Base-by-base conservation (phyloP, 1,140 invertebrate species). In the Mamestra configurata region DNA sequence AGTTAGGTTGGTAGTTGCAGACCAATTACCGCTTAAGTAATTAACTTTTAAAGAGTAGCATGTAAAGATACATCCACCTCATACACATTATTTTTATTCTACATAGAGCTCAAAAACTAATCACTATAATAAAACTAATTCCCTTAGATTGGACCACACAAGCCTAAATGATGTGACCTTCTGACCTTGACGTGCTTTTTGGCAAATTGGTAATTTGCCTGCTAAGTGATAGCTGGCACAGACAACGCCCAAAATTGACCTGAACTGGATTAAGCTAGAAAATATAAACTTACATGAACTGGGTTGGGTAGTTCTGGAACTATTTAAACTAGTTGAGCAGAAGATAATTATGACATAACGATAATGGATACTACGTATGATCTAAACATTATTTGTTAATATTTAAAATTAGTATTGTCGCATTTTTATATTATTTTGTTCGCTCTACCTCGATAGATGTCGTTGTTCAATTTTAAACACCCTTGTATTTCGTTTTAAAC, bases 121-220 rank as follows among this genome's bases (percentile, higher is more conserved):
- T 61, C n/a, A 46, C 40, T 46, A 35, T 35, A 61, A 31, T 31
- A 35, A 15, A 20, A 24, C 18, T 27, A 46, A 68, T 68, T 77
- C 72, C 51, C 59, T 20, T 75, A 37, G 43, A 57, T 79, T 82
- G 37, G 1, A 20, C 72, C 72, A 77, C 7, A 51, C 7, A 11
- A 59, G 37, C 24, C 40, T 22, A 57, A 46, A 70, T 81, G 83
- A 61, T 79, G 71, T 57, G 82, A 89, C 81, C 88, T 85, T 85
- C 76, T 84, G 77, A 84, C 87, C 86, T 88, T 85, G 79, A 55
- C 79, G 59, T 57, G 84, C 84, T 88, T 89, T 87, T 85, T 85
- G 61, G 73, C 80, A 83, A 84, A 90, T 89, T 89, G 83, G 81
- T 77, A 64, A 85, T 88, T 86, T 84, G 79, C 83, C 82, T 83